A percentile compares a stretch with the other conserved stretches of the same genome.
Evolutionary conservation across 35 echinoderm and acorn worm genomes (phyloP).

Genomic region (Apostichopus japonicus): DNA sequence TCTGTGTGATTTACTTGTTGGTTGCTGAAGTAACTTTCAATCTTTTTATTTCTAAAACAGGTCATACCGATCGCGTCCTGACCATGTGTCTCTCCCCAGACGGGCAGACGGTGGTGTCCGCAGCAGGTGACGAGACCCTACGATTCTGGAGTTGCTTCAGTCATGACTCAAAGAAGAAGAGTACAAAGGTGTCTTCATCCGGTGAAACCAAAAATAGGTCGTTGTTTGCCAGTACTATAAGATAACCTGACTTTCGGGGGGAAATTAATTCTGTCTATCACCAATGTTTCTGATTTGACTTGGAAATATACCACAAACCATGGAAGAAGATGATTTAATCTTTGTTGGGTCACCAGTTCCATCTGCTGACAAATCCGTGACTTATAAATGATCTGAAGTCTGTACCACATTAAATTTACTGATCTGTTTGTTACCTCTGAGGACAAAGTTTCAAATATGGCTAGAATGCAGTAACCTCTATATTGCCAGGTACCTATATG

Average conservation of each 20-base stretch:
- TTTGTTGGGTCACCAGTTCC: too few species aligned
- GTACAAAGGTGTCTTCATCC: not conserved
- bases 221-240: constrained; percentile 54
- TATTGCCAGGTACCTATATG: too few species aligned
- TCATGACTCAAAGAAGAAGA: constrained; percentile 56
- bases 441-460: too few species aligned
- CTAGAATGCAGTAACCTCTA: too few species aligned
- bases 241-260: constrained; percentile 15
- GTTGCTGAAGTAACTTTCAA: not conserved
- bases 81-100: constrained; percentile 89
- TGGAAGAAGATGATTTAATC: too few species aligned
- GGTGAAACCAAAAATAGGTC: constrained; percentile 22
- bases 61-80: constrained; percentile 80
- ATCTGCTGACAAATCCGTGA: too few species aligned
- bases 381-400: too few species aligned
- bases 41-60: constrained; percentile 23
- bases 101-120: constrained; percentile 75
- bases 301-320: not conserved
- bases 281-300: not conserved
- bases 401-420: too few species aligned
- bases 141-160: constrained; percentile 88
- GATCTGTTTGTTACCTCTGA: too few species aligned
- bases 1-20: too few species aligned
- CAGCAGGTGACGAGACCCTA: constrained; percentile 86
- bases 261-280: too few species aligned